Evolutionary conservation across 1,140 invertebrate genomes (phyloP).

Genomic region (Daktulosphaira vitifoliae): DNA sequence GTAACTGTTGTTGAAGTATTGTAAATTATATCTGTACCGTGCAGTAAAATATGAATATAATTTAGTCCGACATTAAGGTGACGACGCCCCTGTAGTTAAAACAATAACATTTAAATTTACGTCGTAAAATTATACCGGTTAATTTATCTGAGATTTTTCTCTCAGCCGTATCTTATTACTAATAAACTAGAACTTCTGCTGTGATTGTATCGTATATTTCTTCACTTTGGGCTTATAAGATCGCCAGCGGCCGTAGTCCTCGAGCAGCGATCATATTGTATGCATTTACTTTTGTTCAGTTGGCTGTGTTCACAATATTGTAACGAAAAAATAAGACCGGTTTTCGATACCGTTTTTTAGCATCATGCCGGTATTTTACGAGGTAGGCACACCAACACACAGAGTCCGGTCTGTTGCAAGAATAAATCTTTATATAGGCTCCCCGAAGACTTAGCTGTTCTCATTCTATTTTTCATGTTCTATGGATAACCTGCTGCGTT

Average conservation of each 20-base stretch:
- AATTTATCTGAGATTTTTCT: too few relatives aligned
- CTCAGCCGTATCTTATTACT: too few relatives aligned
- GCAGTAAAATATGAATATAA: too few relatives aligned
- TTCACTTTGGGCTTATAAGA: background rate
- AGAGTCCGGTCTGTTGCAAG: too few relatives aligned
- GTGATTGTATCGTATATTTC: conserved; percentile 11
- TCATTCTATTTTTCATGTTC: background rate
- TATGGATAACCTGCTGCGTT: background rate
- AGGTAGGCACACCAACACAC: too few relatives aligned
- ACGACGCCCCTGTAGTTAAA: too few relatives aligned
- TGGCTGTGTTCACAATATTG: too few relatives aligned
- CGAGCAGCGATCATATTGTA: background rate
- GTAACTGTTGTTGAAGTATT: too few relatives aligned
- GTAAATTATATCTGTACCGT: too few relatives aligned
- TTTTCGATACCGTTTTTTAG: conserved; percentile 7
- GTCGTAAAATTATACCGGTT: too few relatives aligned
- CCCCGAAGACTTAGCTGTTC: background rate
- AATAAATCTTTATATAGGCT: conserved; percentile 4
- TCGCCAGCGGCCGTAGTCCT: background rate
- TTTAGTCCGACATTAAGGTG: too few relatives aligned
- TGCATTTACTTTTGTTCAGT: conserved; percentile 9
- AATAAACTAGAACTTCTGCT: conserved; percentile 23
- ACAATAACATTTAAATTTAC: too few relatives aligned
- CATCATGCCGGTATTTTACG: background rate
- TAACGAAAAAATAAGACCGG: conserved; percentile 17